Evolutionary conservation across 1,140 invertebrate genomes (phyloP), one percentile per base, ranked within the genome.

Genomic region (Heterodera schachtii): DNA sequence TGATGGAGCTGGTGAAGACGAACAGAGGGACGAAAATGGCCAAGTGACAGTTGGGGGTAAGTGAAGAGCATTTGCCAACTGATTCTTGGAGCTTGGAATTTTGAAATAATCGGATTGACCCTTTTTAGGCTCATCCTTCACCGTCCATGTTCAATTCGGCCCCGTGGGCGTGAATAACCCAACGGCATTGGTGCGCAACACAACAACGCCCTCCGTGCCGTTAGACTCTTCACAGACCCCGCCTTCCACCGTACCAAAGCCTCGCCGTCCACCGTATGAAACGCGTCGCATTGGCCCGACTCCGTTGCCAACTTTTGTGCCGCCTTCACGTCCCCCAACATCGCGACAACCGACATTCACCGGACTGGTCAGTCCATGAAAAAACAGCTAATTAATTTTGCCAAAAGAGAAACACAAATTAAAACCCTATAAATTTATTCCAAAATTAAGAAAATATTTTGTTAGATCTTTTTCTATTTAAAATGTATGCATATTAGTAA

Each of bases 121-220:
- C 11, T 80, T 81, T 31, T 31, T 31, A 82, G 13, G 73, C 19
- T 75, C 44, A 11, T 75, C 46, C 19, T 81, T 86, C 11, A 83
- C 74, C 8, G 71, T 86, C 46, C 81, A 82, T 41, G 73, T 80
- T 3, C 85, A 86, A 70, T 86, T 87, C 76, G 85, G 85, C 21
- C 85, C 85, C 5, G 86, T 88, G 19, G 90, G 90, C n/a, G 89
- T 89, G 0, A 90, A 89, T 57, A 84, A 89, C 73, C 87, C 87
- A 13, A 88, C 81, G 19, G 84, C 80, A 31, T 70, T 90, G 19
- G 64, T 89, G 52, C 80, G 84, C 49, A 89, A 89, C 75, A 81
- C 80, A 41, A 88, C 84, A 19, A 75, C 74, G 46, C 57, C 16
- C 11, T 4, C 16, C 57, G 16, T 2, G 7, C 57, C 57, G 57